phyloP scores from a whole-genome alignment of 2,888 invertebrate genomes.

The Ellobium chinense region DNA sequence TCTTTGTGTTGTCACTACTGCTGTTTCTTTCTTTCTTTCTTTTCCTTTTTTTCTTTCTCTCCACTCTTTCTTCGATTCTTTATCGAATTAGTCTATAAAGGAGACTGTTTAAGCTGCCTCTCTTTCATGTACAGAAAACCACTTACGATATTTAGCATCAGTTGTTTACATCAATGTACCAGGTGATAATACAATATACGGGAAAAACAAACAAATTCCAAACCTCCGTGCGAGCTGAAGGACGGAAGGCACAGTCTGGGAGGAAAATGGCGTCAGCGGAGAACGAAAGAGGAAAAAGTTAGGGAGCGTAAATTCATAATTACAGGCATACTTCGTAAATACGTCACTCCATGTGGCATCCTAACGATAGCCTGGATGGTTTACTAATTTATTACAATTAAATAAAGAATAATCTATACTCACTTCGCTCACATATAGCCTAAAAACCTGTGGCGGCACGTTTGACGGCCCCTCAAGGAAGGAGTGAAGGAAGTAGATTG shows the following conservation, averaged over 20 bases:
- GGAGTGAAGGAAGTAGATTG: conserved; percentile 46
- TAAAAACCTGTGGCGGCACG: conserved; percentile 19
- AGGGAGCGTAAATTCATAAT: not conserved
- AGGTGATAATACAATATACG: no score
- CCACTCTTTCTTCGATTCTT: not conserved
- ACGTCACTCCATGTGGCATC: not conserved
- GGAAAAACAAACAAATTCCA: no score
- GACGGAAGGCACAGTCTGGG: conserved; percentile 39
- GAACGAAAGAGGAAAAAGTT: conserved; percentile 23
- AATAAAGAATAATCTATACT: not conserved
- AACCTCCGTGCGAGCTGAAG: not conserved
- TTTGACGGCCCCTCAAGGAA: conserved; percentile 19
- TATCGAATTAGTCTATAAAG: no score
- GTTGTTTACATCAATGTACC: no score
- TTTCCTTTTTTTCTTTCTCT: not conserved
- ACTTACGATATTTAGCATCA: no score
- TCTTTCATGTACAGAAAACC: no score
- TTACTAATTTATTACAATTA: not conserved
- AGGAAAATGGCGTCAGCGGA: conserved; percentile 45
- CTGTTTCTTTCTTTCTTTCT: conserved; percentile 8
- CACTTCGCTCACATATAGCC: conserved; percentile 24
- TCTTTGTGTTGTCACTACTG: not conserved
- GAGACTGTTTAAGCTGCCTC: no score
- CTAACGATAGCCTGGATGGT: not conserved
- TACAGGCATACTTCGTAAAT: not conserved